Percentiles rank a stretch among this genome's conserved stretches.
These are phyloP conservation scores for Priocnemis perturbator DNA, from an alignment of 2,888 invertebrate genomes.

Conservation along the genomic window DNA sequence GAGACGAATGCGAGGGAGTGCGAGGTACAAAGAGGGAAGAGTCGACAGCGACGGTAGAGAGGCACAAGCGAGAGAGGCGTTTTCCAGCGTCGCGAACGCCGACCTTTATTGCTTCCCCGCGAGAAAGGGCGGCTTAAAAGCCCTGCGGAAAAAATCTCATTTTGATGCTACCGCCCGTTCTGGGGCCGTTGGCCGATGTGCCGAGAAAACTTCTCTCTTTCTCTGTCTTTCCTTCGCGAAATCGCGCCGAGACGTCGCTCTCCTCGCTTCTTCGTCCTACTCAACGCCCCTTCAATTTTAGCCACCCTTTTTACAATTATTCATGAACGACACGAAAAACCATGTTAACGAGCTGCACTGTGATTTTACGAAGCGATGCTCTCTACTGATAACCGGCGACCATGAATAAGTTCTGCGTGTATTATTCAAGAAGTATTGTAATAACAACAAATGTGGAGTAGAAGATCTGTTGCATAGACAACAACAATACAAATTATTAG, in stretches of 20 bases:
- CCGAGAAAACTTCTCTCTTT: slow-evolving; percentile 35
- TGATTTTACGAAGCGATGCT: too few relatives aligned
- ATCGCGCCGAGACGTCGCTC: neutral
- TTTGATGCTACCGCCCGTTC: slow-evolving; percentile 51
- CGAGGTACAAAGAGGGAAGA: slow-evolving; percentile 16
- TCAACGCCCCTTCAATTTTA: neutral
- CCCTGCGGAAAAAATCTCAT: slow-evolving; percentile 52
- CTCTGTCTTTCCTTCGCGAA: neutral
- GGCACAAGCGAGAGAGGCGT: slow-evolving; percentile 19
- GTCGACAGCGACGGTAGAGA: slow-evolving; percentile 25
- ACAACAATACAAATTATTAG: too few relatives aligned
- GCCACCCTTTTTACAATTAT: neutral
- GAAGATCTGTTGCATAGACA: too few relatives aligned
- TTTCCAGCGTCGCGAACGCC: slow-evolving; percentile 39
- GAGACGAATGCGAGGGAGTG: slow-evolving; percentile 2
- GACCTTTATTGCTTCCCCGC: slow-evolving; percentile 44
- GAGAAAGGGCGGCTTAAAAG: slow-evolving; percentile 49
- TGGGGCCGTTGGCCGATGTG: slow-evolving; percentile 44
- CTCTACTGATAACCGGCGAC: too few relatives aligned
- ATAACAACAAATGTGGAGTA: too few relatives aligned
- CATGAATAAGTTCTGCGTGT: too few relatives aligned
- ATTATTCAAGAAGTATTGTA: too few relatives aligned
- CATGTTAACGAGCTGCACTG: too few relatives aligned
- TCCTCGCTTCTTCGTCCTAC: neutral
- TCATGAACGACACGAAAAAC: too few relatives aligned